Evolutionary conservation across 2,888 invertebrate species (phyloP).

Genomic region (Sphecodes monilicornis): DNA sequence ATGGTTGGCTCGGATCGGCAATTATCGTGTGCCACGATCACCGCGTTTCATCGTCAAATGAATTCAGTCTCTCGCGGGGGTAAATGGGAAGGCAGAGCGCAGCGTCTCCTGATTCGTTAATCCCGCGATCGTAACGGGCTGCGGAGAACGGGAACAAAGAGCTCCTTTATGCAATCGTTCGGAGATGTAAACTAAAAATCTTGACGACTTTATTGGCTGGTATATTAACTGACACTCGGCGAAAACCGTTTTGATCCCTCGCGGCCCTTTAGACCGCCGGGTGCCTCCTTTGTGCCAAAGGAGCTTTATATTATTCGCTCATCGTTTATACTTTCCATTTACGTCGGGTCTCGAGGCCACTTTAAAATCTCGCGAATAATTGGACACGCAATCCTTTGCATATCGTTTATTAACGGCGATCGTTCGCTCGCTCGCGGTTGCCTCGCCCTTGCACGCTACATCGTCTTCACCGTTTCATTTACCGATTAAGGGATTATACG

Average conservation of each 20-base stretch:
- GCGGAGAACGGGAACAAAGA: slow-evolving; percentile 70
- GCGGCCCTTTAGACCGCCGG: slow-evolving; percentile 53
- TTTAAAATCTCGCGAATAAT: slow-evolving; percentile 49
- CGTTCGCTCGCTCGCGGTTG: background rate
- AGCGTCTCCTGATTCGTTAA: slow-evolving; percentile 48
- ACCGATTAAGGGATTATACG: background rate
- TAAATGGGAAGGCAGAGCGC: slow-evolving; percentile 46
- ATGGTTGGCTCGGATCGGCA: slow-evolving; percentile 1
- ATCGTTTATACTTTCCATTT: slow-evolving; percentile 52
- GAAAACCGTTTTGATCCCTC: slow-evolving; percentile 73
- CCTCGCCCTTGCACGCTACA: background rate
- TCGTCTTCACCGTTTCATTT: background rate
- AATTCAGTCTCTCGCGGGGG: slow-evolving; percentile 59
- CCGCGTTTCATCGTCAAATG: slow-evolving; percentile 43
- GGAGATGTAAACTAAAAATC: slow-evolving; percentile 71
- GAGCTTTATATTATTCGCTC: slow-evolving; percentile 53
- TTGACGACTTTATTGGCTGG: slow-evolving; percentile 70
- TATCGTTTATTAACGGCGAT: slow-evolving; percentile 7
- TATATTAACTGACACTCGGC: slow-evolving; percentile 76
- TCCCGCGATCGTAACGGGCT: slow-evolving; percentile 38
- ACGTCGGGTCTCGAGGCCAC: slow-evolving; percentile 43
- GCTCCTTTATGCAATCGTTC: slow-evolving; percentile 70
- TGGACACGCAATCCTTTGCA: slow-evolving; percentile 46
- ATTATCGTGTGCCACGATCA: slow-evolving; percentile 21
- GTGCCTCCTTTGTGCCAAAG: slow-evolving; percentile 20